phyloP scores from a whole-genome alignment of 2,888 invertebrate species.

The Litoditis marina region DNA sequence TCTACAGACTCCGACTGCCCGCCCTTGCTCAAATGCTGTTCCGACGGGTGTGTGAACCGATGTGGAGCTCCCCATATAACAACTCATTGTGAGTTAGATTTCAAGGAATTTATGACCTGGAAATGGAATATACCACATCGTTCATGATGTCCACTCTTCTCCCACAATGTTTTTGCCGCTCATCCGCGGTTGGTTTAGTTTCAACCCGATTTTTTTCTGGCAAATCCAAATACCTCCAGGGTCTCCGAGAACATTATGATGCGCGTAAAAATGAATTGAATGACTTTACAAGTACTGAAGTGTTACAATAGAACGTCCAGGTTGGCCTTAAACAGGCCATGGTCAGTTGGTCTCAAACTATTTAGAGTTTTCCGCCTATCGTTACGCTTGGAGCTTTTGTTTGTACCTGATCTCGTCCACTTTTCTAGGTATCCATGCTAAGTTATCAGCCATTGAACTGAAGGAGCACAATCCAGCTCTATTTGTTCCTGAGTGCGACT shows the following conservation, averaged over 20 bases:
- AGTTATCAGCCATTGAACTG: constrained; percentile 5
- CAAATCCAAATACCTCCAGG: no score
- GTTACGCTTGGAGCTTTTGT: neutral
- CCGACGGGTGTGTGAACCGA: constrained; percentile 49
- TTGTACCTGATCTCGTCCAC: neutral
- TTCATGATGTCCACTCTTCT: no score
- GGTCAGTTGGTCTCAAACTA: neutral
- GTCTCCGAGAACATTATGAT: no score
- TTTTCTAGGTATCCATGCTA: constrained; percentile 11
- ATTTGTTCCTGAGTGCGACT: constrained; percentile 42
- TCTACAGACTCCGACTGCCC: constrained; percentile 49
- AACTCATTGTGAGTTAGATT: constrained; percentile 21
- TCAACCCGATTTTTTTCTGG: no score
- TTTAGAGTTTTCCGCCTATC: neutral
- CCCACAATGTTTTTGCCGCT: no score
- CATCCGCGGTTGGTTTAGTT: no score
- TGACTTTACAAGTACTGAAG: no score
- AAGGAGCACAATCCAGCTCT: constrained; percentile 8
- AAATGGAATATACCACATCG: constrained; percentile 6
- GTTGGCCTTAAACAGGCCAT: no score
- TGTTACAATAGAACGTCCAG: no score
- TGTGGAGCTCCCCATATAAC: constrained; percentile 42
- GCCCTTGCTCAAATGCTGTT: constrained; percentile 52
- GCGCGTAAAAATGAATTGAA: no score
- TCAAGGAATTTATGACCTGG: no score